Conservation (phyloP, 2,888 invertebrate genomes). For the Pachycephus smyrnensis region DNA sequence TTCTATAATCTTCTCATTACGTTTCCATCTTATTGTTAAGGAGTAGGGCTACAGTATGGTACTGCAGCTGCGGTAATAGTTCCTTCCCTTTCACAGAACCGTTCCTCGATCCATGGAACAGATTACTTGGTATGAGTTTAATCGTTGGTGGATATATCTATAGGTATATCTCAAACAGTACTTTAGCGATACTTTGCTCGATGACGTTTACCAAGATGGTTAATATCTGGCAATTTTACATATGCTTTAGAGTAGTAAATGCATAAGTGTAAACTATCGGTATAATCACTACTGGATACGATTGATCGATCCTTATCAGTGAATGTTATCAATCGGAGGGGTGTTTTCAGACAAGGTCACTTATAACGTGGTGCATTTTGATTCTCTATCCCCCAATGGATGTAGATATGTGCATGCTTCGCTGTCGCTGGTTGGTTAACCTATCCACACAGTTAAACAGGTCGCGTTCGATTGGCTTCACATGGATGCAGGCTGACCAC, state of each 20-base stretch:
- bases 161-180: too few species aligned
- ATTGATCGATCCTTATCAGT: not conserved
- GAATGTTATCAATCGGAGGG: not conserved
- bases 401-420: not conserved
- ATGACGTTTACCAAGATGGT: not conserved
- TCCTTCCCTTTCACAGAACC: not conserved
- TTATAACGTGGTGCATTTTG: not conserved
- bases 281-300: not conserved
- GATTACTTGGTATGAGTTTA: too few species aligned
- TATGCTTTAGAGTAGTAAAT: not conserved
- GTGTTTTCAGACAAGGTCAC: not conserved
- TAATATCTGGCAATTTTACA: not conserved
- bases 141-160: too few species aligned
- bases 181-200: too few species aligned
- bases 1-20: not conserved
- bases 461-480: constrained; percentile 9
- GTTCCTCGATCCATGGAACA: not conserved
- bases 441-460: constrained; percentile 7
- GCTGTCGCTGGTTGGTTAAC: constrained; percentile 4
- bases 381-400: not conserved
- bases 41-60: not conserved
- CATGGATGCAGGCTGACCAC: constrained; percentile 38
- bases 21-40: not conserved
- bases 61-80: not conserved
- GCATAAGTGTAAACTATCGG: not conserved